Conservation (phyloP, 2,113 vertebrate species). For the Myotis davidii region DNA sequence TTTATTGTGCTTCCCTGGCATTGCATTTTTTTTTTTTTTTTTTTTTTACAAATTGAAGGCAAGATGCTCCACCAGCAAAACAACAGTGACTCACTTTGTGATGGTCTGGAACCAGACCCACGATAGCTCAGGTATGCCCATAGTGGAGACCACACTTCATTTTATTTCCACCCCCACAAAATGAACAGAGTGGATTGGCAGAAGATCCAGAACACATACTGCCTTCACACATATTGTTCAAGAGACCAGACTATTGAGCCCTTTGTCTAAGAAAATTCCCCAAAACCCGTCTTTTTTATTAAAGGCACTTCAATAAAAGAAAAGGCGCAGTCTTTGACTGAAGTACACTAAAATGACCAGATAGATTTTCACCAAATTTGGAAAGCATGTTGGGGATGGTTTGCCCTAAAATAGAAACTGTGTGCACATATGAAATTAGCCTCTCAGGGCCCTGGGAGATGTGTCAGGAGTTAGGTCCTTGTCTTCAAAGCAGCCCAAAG, state of each 20-base stretch:
- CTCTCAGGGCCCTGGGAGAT: neutral
- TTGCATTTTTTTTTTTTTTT: neutral
- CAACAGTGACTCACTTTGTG: neutral
- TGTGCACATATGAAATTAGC: accelerated
- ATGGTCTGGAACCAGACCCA: neutral
- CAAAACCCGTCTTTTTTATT: neutral
- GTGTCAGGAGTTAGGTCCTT: neutral
- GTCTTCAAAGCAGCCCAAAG: neutral
- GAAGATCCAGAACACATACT: neutral
- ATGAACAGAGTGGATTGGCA: neutral
- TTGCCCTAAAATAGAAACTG: neutral
- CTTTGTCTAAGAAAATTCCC: neutral
- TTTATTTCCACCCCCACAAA: neutral
- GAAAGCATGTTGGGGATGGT: neutral
- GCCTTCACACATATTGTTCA: neutral
- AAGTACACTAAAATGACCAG: neutral
- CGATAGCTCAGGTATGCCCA: neutral
- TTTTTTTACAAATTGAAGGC: neutral
- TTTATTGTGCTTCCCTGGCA: neutral
- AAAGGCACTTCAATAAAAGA: neutral
- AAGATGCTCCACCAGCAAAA: neutral
- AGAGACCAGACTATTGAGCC: neutral
- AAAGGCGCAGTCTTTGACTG: neutral
- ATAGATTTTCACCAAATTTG: neutral
- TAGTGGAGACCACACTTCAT: neutral